These are phyloP conservation scores for Chloebia gouldiae DNA, from an alignment of 2,113 vertebrate genomes.

Conservation along the genomic window DNA sequence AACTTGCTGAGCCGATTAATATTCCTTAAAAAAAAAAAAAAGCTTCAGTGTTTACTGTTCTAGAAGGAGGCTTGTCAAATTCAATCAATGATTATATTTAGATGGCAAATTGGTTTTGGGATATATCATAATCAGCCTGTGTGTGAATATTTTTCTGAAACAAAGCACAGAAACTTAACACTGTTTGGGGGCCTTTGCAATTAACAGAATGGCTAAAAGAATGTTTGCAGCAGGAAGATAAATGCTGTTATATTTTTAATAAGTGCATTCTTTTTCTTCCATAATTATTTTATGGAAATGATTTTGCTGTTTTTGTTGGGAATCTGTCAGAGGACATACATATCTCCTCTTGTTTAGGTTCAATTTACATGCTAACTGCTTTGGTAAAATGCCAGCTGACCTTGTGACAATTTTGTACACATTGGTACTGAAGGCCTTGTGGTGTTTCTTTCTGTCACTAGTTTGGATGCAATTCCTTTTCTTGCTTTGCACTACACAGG, in stretches of 20 bases:
- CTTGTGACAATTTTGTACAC: not conserved
- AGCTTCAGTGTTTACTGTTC: conserved; percentile 18
- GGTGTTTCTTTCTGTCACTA: not conserved
- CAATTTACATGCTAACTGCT: not conserved
- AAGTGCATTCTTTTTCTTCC: not conserved
- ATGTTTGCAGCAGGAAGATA: not conserved
- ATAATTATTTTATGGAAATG: not conserved
- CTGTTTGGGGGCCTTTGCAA: not conserved
- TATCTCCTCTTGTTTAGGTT: not conserved
- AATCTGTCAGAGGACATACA: not conserved
- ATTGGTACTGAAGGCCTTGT: not conserved
- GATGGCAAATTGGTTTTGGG: not conserved
- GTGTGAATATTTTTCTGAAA: not conserved
- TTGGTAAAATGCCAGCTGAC: not conserved
- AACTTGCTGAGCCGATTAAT: conserved; percentile 17
- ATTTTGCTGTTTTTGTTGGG: not conserved
- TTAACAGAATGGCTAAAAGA: not conserved
- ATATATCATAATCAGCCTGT: not conserved
- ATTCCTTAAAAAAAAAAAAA: not conserved
- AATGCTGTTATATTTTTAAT: not conserved
- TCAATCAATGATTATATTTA: conserved; percentile 23
- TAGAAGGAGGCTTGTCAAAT: conserved; percentile 33
- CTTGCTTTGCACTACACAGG: not conserved
- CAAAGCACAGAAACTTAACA: not conserved
- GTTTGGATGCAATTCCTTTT: not conserved